phyloP scores from a whole-genome alignment of 2,113 vertebrate genomes.

The Rhabdomys dilectus region DNA sequence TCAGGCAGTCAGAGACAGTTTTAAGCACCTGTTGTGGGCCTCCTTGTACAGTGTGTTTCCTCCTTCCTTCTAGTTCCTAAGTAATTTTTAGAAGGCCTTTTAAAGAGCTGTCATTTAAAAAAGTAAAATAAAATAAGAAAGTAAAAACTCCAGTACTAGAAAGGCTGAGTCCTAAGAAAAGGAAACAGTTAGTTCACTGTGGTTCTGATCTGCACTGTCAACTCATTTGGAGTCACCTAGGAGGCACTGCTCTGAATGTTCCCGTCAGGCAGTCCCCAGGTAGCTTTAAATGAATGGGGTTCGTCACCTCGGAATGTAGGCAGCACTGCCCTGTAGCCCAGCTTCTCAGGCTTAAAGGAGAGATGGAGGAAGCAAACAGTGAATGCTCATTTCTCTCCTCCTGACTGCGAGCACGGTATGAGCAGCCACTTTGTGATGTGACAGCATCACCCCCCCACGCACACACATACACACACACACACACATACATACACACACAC shows the following conservation, averaged over 20 bases:
- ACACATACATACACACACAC: no score
- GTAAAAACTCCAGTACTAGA: not conserved
- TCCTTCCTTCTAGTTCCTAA: slow-evolving; percentile 11
- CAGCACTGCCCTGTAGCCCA: no score
- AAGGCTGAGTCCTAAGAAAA: slow-evolving; percentile 25
- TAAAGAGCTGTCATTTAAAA: not conserved
- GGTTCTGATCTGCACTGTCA: not conserved
- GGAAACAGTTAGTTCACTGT: not conserved
- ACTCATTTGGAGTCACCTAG: not conserved
- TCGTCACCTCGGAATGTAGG: not conserved
- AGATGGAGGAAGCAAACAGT: no score
- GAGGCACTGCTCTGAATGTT: not conserved
- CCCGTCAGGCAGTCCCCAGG: not conserved
- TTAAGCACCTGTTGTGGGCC: fast-evolving
- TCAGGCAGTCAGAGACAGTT: fast-evolving
- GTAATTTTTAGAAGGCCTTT: not conserved
- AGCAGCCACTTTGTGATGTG: not conserved
- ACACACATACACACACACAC: no score
- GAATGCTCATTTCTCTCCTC: not conserved
- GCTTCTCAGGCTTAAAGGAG: not conserved
- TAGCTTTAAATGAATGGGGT: not conserved
- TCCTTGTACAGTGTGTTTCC: not conserved
- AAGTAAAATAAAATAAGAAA: slow-evolving; percentile 39
- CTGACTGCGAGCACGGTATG: not conserved
- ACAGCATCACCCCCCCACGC: no score